A percentile compares a stretch with the other conserved stretches of the same genome.
Conservation (phyloP, 2,888 invertebrate genomes). For the Caenorhabditis imperialis region DNA sequence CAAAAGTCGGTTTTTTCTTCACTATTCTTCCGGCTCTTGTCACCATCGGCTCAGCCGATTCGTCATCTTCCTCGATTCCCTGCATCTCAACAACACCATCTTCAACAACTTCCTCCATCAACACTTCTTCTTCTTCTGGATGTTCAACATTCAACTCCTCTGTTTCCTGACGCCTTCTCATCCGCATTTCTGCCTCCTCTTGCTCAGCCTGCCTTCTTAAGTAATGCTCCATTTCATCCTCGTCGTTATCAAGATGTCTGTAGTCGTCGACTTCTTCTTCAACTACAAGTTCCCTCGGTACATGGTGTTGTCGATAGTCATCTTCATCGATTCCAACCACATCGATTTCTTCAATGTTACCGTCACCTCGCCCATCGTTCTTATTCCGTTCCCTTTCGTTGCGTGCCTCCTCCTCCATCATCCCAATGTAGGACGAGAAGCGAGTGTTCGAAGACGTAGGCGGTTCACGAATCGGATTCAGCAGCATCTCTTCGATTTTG, state of each 20-base stretch:
- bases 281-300: conserved; percentile 10
- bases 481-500: conserved; percentile 24
- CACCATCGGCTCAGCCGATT: conserved; percentile 24
- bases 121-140: conserved; percentile 8
- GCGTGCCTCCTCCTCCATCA: conserved; percentile 45
- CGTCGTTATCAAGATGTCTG: not conserved
- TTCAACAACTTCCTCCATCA: conserved; percentile 8
- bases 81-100: not conserved
- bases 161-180: too few relatives aligned
- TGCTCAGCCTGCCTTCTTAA: too few relatives aligned
- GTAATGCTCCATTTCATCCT: conserved; percentile 6
- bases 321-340: conserved; percentile 49
- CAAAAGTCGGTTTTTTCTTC: conserved; percentile 31
- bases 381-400: not conserved
- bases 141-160: conserved; percentile 12
- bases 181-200: conserved; percentile 12
- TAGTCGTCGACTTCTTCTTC: conserved; percentile 32
- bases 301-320: conserved; percentile 12
- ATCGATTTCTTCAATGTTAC: conserved; percentile 26
- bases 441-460: not conserved
- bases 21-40: conserved; percentile 38
- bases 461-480: conserved; percentile 25
- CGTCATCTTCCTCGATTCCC: conserved; percentile 2
- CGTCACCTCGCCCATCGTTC: not conserved
- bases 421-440: conserved; percentile 27